Conservation (phyloP, 2,797 vertebrate species). For the Phoeniculus purpureus region DNA sequence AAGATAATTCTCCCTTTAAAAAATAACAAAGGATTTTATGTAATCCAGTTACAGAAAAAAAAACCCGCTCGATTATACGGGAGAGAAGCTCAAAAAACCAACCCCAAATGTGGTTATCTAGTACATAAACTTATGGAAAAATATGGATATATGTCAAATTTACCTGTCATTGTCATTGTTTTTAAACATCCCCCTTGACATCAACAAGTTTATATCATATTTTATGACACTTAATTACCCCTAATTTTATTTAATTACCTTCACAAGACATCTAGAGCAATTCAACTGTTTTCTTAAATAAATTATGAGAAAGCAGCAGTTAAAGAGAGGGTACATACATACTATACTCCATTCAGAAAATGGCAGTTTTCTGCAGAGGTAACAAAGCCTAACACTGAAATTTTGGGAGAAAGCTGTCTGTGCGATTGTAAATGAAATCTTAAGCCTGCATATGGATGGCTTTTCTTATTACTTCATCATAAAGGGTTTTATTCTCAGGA, state of each 20-base stretch:
- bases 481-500: neutral
- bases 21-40: slow-evolving; percentile 27
- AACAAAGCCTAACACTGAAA: neutral
- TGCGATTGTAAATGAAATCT: neutral
- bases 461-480: neutral
- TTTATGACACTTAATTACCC: slow-evolving; percentile 81
- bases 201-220: slow-evolving; percentile 75
- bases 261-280: slow-evolving; percentile 74
- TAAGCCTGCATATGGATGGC: neutral
- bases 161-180: slow-evolving; percentile 67
- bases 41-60: slow-evolving; percentile 45
- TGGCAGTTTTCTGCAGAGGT: neutral
- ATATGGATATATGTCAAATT: slow-evolving; percentile 74
- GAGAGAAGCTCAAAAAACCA: slow-evolving; percentile 40
- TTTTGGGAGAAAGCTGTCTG: neutral
- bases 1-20: slow-evolving; percentile 43
- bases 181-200: slow-evolving; percentile 72
- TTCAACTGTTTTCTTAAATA: slow-evolving; percentile 75
- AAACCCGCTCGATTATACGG: neutral
- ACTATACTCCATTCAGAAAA: neutral
- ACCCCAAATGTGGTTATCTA: slow-evolving; percentile 51
- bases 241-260: slow-evolving; percentile 80
- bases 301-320: slow-evolving; percentile 26
- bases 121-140: slow-evolving; percentile 59
- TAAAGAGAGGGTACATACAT: neutral